Conservation (phyloP, 2,888 invertebrate species). For the Melipona bicolor region DNA sequence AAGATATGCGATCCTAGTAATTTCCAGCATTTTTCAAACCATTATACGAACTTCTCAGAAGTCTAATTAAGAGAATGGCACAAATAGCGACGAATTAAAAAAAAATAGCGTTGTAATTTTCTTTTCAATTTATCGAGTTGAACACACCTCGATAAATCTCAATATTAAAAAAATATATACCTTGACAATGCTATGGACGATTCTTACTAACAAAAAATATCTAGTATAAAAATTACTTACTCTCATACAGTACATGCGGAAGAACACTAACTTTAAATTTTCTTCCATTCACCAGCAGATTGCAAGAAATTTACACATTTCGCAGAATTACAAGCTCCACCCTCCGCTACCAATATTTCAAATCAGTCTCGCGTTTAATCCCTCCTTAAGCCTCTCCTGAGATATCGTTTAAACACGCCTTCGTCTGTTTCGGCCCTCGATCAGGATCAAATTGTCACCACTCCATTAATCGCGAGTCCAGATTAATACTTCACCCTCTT, state of each 20-base stretch:
- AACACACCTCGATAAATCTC: too few species aligned
- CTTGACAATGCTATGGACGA: too few species aligned
- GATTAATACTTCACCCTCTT: not conserved
- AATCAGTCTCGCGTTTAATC: not conserved
- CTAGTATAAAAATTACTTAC: too few species aligned
- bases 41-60: not conserved
- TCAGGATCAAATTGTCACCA: constrained; percentile 4
- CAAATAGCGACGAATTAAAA: too few species aligned
- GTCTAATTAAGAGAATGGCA: not conserved
- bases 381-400: not conserved
- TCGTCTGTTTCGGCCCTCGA: not conserved
- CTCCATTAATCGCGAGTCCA: not conserved
- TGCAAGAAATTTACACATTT: not conserved
- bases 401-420: not conserved
- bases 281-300: too few species aligned
- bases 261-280: too few species aligned
- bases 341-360: not conserved
- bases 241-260: too few species aligned
- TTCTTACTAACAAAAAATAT: too few species aligned
- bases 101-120: too few species aligned
- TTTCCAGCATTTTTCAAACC: not conserved
- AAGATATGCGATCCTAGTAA: not conserved
- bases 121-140: too few species aligned
- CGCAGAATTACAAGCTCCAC: too few species aligned
- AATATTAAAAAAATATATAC: too few species aligned